Conservation (phyloP, 2,113 vertebrate genomes). For the Sebastes fasciatus region DNA sequence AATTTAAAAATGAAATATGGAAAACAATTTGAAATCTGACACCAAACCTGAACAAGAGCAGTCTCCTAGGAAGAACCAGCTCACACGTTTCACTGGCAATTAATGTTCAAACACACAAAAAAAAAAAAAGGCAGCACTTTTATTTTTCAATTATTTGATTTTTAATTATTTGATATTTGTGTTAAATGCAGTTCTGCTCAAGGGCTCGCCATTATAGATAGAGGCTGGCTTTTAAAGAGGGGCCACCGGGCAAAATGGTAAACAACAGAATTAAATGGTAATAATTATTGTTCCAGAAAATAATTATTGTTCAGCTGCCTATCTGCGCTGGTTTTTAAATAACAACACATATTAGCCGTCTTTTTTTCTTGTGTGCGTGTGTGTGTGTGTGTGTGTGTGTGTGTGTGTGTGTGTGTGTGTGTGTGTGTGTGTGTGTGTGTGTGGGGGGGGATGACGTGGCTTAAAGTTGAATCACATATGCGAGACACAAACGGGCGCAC, state of each 20-base stretch:
- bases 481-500: constrained; percentile 25
- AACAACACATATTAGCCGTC: constrained; percentile 70
- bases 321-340: constrained; percentile 77
- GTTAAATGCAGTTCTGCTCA: constrained; percentile 73
- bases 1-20: background rate
- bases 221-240: constrained; percentile 71
- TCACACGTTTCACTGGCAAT: constrained; percentile 51
- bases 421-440: constrained; percentile 10
- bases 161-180: constrained; percentile 82
- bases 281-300: constrained; percentile 83
- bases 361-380: constrained; percentile 32
- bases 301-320: constrained; percentile 81
- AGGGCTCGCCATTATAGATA: constrained; percentile 75
- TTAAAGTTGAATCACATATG: constrained; percentile 55
- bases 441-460: constrained; percentile 19
- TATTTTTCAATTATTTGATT: constrained; percentile 77
- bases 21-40: constrained; percentile 18
- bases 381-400: constrained; percentile 2
- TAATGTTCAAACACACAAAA: constrained; percentile 46
- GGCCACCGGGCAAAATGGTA: constrained; percentile 75
- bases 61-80: background rate
- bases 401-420: constrained; percentile 17
- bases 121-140: constrained; percentile 50
- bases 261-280: constrained; percentile 81
- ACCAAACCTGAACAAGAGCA: background rate